Evolutionary conservation across 2,888 invertebrate genomes (phyloP), one percentile per base, ranked within the genome.

Genomic region (Chymomyza amoena): DNA sequence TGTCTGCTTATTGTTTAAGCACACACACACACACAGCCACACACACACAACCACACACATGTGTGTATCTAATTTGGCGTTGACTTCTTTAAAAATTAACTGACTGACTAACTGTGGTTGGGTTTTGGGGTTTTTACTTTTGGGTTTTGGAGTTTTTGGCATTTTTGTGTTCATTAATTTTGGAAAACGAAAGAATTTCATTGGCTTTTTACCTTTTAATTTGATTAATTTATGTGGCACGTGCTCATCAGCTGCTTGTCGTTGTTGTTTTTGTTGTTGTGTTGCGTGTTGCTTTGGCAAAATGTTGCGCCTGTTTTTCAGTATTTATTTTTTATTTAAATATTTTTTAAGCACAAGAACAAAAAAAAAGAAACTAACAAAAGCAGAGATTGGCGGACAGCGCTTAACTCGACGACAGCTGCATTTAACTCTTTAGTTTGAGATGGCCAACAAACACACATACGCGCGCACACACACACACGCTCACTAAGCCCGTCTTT

Each of bases 151-250:
- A 32, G 32, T 32, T 32, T 32, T 32, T 32, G 32, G 32, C 32
- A 32, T 20, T 20, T 20, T 20, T 54, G 51, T n/a, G 51, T 54
- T 54, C 52, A 18, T 54, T 54, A 54, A 18, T 18, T 18, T 52
- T 4, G 15, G 16, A 28, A 18, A 4, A 32, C 1, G 32, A 32
- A 36, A 50, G 52, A 64, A 69, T 75, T 78, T 64, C 18, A 60
- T 66, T 72, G 70, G 68, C 68, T 80, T 83, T 72, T 83, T 72
- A 76, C 70, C 83, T 84, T 79, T 70, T 66, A 69, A 73, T 73
- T 70, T 69, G 52, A 67, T 61, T 64, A 64, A 69, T 73, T 66
- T 64, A 39, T 54, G 25, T 25, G 57, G 57, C 57, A 57, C 18
- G 57, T 25, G 57, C 2, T 9, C 25, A 10, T 13, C 7, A 32